These are phyloP conservation scores for Polylopha cassiicola DNA, from an alignment of 2,888 invertebrate species.

Conservation along the genomic window DNA sequence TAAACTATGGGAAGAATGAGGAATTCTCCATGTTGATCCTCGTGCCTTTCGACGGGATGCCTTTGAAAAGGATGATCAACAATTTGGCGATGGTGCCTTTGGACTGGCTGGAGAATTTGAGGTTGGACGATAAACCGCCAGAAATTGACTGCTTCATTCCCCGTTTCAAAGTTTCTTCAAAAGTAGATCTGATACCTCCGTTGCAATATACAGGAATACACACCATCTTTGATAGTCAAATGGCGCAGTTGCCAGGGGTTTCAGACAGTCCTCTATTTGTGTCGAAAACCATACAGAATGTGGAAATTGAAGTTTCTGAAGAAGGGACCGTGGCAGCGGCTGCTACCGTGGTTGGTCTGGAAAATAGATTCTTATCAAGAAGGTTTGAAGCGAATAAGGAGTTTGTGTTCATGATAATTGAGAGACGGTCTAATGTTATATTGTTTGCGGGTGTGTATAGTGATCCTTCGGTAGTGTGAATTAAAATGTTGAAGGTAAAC, in stretches of 20 bases:
- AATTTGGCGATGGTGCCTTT: conserved; percentile 67
- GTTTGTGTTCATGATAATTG: conserved; percentile 81
- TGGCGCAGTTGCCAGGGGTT: conserved; percentile 79
- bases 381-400: conserved; percentile 81
- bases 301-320: conserved; percentile 84
- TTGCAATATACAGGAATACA: conserved; percentile 78
- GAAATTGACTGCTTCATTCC: conserved; percentile 79
- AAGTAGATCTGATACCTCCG: conserved; percentile 59
- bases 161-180: conserved; percentile 74
- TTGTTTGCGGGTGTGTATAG: conserved; percentile 79
- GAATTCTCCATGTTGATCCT: conserved; percentile 81
- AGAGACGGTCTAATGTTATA: conserved; percentile 77
- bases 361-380: conserved; percentile 65
- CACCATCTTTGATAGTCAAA: conserved; percentile 78
- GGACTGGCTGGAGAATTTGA: conserved; percentile 70
- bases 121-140: conserved; percentile 53
- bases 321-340: conserved; percentile 84
- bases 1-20: conserved; percentile 81
- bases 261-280: conserved; percentile 75
- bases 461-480: conserved; percentile 43
- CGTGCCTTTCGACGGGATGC: conserved; percentile 77
- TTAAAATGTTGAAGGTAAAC: conserved; percentile 8
- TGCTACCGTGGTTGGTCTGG: conserved; percentile 71
- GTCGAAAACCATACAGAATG: conserved; percentile 81
- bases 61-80: conserved; percentile 65